Evolutionary conservation across 64 coral and sea anemone species (phyloP), one percentile per base, ranked within the genome.

Genomic region (Dendrophyllia cribrosa): DNA sequence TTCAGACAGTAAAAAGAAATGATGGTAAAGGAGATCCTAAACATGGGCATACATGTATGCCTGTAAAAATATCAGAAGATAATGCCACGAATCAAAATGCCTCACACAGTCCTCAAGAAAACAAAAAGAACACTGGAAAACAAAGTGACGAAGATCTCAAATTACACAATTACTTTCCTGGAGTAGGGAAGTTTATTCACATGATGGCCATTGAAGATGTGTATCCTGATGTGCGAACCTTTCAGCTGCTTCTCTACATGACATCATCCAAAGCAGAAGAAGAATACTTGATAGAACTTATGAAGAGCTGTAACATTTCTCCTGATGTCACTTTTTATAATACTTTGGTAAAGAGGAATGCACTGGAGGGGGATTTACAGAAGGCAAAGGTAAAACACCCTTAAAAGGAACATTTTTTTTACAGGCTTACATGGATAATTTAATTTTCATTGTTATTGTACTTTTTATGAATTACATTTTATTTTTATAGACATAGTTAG

Each of bases 281-380:
- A 45, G 83, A 94, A 13, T 94, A 91, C 56, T 70, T 83, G 58
- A 58, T 97, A n/a, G 9, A 88, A 23, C 82, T 97, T 45, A 91
- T 97, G 95, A 88, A 97, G 44, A 73, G 66, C 10, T 97, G 92
- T 70, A 62, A 61, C 45, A 50, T 97, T 19, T 58, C 74, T 75
- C 92, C 95, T n/a, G 95, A 97, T 88, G 81, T 90, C 83, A 87
- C 89, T 10, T 89, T 97, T 74, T 53, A 88, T 43, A 91, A 97
- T 72, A 89, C 95, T 34, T 43, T 97, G n/a, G 78, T 97, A 16
- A 91, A 74, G 56, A 93, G 65, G 26, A 89, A 76, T 60, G 95
- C 88, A 7, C 46, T 90, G 6, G 43, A 82, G 17, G 89, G 77
- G 17, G 77, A 69, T 70, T 14, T 94, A 52, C 17, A n/a, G 48